Base-by-base conservation (phyloP, 2,113 vertebrate genomes). In the Empidonax traillii region DNA sequence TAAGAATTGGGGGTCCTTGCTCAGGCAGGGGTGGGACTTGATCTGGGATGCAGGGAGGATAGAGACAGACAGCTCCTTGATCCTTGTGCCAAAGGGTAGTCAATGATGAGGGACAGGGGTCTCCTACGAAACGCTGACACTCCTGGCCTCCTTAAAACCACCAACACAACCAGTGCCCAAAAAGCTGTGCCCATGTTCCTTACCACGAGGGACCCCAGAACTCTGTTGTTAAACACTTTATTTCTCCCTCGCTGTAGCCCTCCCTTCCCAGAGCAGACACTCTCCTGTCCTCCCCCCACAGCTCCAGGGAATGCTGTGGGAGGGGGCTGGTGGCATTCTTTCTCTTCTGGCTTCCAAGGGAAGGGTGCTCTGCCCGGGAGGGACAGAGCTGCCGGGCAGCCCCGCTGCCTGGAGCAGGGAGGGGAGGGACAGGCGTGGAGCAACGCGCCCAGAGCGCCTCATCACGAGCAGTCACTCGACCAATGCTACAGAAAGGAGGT, bases 21-120 rank as follows among this genome's bases (percentile, higher is more conserved):
- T 19, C 0, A 0, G 12, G 15, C 25, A 14, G 14, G 43, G 10
- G 14, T 41, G 6, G 8, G 21, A 8, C 13, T 30, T 4, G 0
- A 53, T 55, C 33, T 41, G 33, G 71, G 44, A 41, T 37, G 22
- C 31, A 55, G 8, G 46, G 46, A 56, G 30, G 22, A 30, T 52
- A 22, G 56, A 65, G 51, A 28, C 1, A 2, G 8, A 22, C 1
- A 9, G 20, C 51, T 67, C 66, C 61, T 79, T 68, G 14, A 41
- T 6, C 27, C 28, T 8, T 6, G 18, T 53, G 47, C 59, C 44
- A 33, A 66, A 67, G 30, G 24, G 10, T 8, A 49, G 44, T 25
- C 68, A 66, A 0, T 28, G 58, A 23, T 41, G n/a, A 59, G 33
- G 37, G 19, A 25, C 2, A 2, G 47, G 27, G 14, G 9, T 78